Evolutionary conservation across 2,888 invertebrate genomes (phyloP).

Genomic region (Clanis bilineata): DNA sequence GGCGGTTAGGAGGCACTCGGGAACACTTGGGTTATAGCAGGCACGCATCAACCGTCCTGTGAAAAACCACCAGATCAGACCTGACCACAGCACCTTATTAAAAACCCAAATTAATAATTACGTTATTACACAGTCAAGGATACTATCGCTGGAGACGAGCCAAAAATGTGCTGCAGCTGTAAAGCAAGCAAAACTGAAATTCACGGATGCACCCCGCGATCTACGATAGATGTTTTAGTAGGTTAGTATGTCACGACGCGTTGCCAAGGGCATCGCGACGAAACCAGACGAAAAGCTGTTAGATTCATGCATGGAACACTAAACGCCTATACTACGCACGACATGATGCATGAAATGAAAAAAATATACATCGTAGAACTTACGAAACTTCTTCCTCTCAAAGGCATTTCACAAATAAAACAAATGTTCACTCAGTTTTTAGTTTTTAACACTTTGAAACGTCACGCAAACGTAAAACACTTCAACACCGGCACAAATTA

Average conservation of each 20-base stretch:
- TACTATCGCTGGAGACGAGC: constrained; percentile 68
- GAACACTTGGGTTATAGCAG: constrained; percentile 70
- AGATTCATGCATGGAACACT: constrained; percentile 42
- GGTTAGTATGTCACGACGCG: constrained; percentile 48
- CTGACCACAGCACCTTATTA: constrained; percentile 45
- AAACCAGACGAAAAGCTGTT: constrained; percentile 31
- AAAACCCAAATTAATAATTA: constrained; percentile 45
- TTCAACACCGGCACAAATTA: constrained; percentile 19
- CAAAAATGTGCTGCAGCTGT: constrained; percentile 66
- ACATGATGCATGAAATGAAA: constrained; percentile 31
- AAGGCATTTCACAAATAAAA: constrained; percentile 68
- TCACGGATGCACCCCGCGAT: constrained; percentile 56
- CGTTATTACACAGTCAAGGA: constrained; percentile 70
- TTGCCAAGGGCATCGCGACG: constrained; percentile 38
- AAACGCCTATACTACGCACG: constrained; percentile 21
- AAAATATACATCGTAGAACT: constrained; percentile 48
- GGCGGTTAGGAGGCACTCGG: constrained; percentile 76
- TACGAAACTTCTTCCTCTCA: constrained; percentile 72
- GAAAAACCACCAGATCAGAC: constrained; percentile 69
- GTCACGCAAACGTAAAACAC: constrained; percentile 23
- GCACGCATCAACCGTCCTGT: constrained; percentile 76
- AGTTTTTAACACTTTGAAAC: constrained; percentile 29
- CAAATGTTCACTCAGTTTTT: constrained; percentile 36
- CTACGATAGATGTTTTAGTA: constrained; percentile 40
- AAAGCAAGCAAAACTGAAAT: constrained; percentile 67